Evolutionary conservation across 2,888 invertebrate genomes (phyloP).

Genomic region (Dryomyza anilis): DNA sequence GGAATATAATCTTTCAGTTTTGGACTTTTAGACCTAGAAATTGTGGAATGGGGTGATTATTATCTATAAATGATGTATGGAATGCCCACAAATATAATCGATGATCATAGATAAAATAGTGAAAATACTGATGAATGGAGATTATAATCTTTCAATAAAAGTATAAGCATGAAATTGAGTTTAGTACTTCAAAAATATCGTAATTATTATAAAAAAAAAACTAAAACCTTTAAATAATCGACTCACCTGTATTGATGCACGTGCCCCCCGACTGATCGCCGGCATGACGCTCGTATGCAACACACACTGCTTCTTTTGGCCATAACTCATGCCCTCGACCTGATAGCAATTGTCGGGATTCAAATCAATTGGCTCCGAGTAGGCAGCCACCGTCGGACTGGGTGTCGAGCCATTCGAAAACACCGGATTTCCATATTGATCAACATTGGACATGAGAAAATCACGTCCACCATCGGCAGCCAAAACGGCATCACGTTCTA

Average conservation of each 20-base stretch:
- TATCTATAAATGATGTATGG: no score
- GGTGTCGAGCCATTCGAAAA: slow-evolving; percentile 43
- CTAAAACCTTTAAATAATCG: no score
- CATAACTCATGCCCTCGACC: slow-evolving; percentile 55
- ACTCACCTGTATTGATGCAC: slow-evolving; percentile 60
- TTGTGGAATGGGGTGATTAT: no score
- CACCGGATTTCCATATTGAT: slow-evolving; percentile 37
- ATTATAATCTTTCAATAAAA: no score
- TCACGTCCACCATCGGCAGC: slow-evolving; percentile 49
- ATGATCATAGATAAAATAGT: no score
- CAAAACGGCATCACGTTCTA: slow-evolving; percentile 48
- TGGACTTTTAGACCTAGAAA: no score
- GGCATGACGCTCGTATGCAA: slow-evolving; percentile 60
- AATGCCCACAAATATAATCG: no score
- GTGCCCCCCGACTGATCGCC: slow-evolving; percentile 60
- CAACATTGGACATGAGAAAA: slow-evolving; percentile 46
- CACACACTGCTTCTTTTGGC: slow-evolving; percentile 58
- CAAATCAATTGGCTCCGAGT: slow-evolving; percentile 56
- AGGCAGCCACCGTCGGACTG: slow-evolving; percentile 45
- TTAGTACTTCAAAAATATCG: no score
- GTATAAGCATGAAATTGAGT: no score
- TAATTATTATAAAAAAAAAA: no score
- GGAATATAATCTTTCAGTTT: no score
- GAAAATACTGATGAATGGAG: no score
- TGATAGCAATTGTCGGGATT: slow-evolving; percentile 59